Evolutionary conservation across 2,888 invertebrate species (phyloP).

Genomic region (Xestoiulus laeticollis): DNA sequence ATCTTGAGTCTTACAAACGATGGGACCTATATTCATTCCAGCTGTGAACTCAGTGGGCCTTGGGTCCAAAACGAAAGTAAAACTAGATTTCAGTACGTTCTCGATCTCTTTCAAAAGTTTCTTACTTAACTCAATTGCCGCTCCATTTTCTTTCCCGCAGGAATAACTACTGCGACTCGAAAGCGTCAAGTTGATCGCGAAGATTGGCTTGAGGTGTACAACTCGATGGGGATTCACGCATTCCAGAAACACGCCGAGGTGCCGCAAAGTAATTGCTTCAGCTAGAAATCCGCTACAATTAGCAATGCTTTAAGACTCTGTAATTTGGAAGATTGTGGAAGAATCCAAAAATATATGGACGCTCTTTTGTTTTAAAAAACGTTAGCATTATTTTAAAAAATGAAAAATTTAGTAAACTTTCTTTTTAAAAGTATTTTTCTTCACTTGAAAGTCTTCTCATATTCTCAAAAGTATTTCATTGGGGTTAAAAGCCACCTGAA

Average conservation of each 20-base stretch:
- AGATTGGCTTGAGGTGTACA: not conserved
- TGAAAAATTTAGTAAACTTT: too few species aligned
- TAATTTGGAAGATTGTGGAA: not conserved
- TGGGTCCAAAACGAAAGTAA: not conserved
- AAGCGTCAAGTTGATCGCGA: not conserved
- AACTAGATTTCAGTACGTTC: not conserved
- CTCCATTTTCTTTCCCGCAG: not conserved
- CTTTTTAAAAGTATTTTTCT: too few species aligned
- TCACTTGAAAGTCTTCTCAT: too few species aligned
- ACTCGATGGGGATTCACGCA: not conserved
- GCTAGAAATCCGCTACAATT: not conserved
- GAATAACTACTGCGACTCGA: not conserved
- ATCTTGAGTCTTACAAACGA: not conserved
- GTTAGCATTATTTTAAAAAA: too few species aligned
- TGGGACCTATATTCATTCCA: not conserved
- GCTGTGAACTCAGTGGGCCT: not conserved
- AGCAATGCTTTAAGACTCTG: not conserved
- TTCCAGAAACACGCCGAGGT: not conserved
- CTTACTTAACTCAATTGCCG: not conserved
- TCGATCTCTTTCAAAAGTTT: too few species aligned
- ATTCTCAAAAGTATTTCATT: too few species aligned
- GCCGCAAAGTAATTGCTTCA: not conserved
- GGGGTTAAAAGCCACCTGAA: too few species aligned
- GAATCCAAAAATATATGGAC: too few species aligned
- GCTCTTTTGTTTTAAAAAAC: too few species aligned